phyloP scores from a whole-genome alignment of 2,888 invertebrate genomes.

The Cheilosia vulpina region DNA sequence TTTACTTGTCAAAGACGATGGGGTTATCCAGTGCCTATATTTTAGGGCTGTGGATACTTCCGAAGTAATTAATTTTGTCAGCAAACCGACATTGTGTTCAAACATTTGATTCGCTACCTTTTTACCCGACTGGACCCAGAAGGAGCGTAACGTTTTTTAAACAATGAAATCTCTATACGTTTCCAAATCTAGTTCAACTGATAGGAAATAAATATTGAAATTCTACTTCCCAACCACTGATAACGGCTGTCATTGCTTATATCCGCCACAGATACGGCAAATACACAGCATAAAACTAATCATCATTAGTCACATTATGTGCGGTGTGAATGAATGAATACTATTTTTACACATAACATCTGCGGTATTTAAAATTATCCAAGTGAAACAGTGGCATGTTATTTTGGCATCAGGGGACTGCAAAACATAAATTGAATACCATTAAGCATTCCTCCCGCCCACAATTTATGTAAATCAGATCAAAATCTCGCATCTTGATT shows the following conservation, averaged over 20 bases:
- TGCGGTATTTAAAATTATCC: slow-evolving; percentile 38
- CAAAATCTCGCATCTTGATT: slow-evolving; percentile 9
- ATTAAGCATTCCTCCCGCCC: slow-evolving; percentile 28
- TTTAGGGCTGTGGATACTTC: too few species aligned
- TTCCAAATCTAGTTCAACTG: slow-evolving; percentile 16
- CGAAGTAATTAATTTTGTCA: too few species aligned
- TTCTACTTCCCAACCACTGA: neutral
- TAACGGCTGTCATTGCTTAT: neutral
- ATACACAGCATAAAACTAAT: neutral
- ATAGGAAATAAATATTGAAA: neutral
- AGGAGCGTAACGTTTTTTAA: too few species aligned
- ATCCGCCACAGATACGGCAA: neutral
- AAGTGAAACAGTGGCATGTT: slow-evolving; percentile 41
- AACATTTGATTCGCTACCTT: too few species aligned
- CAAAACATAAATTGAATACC: slow-evolving; percentile 36
- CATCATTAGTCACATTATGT: slow-evolving; percentile 12
- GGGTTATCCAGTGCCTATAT: too few species aligned
- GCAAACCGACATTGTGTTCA: too few species aligned
- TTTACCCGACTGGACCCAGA: too few species aligned
- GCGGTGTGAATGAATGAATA: neutral
- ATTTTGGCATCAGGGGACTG: slow-evolving; percentile 38
- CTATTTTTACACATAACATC: slow-evolving; percentile 14
- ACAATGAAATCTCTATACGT: neutral
- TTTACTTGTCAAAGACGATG: too few species aligned
- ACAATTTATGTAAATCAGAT: slow-evolving; percentile 39